Percentiles rank a stretch among this genome's conserved stretches.
phyloP scores from a whole-genome alignment of 2,797 vertebrate genomes.

The Neomorphus geoffroyi region DNA sequence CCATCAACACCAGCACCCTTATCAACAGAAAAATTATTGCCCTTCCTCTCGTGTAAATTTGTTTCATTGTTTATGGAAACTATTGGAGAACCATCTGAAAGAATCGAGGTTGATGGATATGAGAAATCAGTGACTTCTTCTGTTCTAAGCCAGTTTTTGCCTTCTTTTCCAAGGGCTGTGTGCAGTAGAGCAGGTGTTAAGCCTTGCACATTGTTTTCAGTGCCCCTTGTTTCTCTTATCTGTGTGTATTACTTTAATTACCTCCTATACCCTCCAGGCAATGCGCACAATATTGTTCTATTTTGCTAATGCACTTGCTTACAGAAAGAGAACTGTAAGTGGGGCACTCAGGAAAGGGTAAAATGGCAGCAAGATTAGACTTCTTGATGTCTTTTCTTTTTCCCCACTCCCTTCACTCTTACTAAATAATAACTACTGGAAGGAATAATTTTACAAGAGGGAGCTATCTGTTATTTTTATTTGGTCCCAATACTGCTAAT shows the following conservation, averaged over 20 bases:
- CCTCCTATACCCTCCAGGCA: constrained; percentile 16
- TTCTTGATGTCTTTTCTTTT: background rate
- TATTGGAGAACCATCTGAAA: background rate
- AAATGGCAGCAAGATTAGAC: background rate
- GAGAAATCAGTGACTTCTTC: background rate
- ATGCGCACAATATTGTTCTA: background rate
- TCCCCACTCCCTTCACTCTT: background rate
- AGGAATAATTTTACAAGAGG: constrained; percentile 14
- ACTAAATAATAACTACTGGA: constrained; percentile 16
- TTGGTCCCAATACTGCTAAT: constrained; percentile 49
- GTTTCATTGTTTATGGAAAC: background rate
- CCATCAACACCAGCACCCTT: background rate
- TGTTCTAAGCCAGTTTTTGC: background rate
- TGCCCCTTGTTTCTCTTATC: background rate
- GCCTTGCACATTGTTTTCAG: background rate
- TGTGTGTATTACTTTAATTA: constrained; percentile 42
- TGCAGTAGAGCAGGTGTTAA: constrained; percentile 13
- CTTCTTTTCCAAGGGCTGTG: constrained; percentile 6
- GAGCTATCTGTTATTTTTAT: constrained; percentile 27
- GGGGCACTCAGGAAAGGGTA: background rate
- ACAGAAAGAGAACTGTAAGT: background rate
- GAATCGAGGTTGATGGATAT: background rate
- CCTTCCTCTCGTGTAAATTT: background rate
- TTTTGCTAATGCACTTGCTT: background rate
- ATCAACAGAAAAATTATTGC: background rate